Evolutionary conservation across 2,888 invertebrate genomes (phyloP).

Genomic region (Caenorhabditis sp.): DNA sequence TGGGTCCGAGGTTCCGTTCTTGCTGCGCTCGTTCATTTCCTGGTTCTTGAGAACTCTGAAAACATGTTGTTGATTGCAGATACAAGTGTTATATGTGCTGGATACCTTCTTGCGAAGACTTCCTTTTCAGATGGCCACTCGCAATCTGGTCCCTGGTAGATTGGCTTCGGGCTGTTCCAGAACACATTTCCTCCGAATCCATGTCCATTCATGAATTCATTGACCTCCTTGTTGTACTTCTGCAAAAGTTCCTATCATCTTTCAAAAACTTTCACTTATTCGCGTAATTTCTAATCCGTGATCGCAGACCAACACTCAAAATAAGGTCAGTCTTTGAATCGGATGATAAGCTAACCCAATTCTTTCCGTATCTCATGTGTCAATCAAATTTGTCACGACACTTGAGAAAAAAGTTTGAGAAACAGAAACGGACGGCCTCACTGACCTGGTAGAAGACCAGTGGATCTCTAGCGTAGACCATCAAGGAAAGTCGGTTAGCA

Average conservation of each 20-base stretch:
- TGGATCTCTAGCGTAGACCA: conserved; percentile 83
- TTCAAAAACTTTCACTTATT: conserved; percentile 42
- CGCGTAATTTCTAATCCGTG: conserved; percentile 20
- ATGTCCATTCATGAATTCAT: conserved; percentile 78
- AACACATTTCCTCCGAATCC: conserved; percentile 83
- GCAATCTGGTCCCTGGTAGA: conserved; percentile 83
- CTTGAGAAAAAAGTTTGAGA: conserved; percentile 6
- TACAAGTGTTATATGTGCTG: not conserved
- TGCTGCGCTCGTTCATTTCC: conserved; percentile 74
- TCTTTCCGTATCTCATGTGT: conserved; percentile 34
- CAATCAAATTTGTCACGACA: conserved; percentile 35
- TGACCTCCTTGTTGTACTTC: conserved; percentile 83
- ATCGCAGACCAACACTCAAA: conserved; percentile 22
- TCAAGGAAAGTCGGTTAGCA: conserved; percentile 81
- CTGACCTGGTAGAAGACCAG: conserved; percentile 79
- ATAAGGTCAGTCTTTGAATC: conserved; percentile 49
- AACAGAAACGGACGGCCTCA: conserved; percentile 11
- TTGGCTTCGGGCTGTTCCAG: conserved; percentile 83
- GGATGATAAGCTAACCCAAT: conserved; percentile 63
- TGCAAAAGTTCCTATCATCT: conserved; percentile 62
- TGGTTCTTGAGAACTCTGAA: conserved; percentile 81
- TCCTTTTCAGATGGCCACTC: conserved; percentile 83
- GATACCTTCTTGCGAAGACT: conserved; percentile 82
- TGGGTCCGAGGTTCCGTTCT: conserved; percentile 73
- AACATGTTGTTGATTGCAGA: conserved; percentile 5